Evolutionary conservation across 1,140 invertebrate species (phyloP), one percentile per base, ranked within the genome.

Genomic region (Trinorchestia longiramus): DNA sequence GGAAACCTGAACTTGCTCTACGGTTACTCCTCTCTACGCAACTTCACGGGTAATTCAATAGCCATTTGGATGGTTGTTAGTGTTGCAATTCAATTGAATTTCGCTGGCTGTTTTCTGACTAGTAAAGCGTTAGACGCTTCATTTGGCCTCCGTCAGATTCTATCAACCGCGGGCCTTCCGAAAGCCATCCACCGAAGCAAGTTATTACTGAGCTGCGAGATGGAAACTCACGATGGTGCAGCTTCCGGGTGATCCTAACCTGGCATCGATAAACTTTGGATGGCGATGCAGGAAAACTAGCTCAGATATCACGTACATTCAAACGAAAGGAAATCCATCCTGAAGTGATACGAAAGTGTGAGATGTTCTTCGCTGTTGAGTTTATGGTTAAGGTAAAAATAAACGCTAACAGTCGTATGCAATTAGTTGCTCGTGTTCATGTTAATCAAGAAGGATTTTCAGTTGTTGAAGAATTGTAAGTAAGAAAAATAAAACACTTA

Each of bases 21-120:
- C 43, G 88, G 41, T 36, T 19, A 36, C 40, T 94, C 17, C 92
- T 45, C 47, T 44, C 36, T n/a, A 0, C 92, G 44, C 43, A 94
- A 43, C 92, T 94, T 94, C 92, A n/a, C 92, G 92, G 40, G 92
- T 94, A 94, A 94, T 94, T 94, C 92, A 47, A 94, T 94, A 94
- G 92, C 92, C 92, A 94, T 94, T 94, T 45, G 44, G 43, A 41
- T 19, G 92, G 92, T 43, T 45, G 92, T 94, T 94, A 94, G 44
- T 40, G 43, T 8, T 11, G 92, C 43, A 47, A 45, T 94, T 94
- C 92, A 94, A 94, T 94, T 94, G 92, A 94, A 43, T 44, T 94
- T 94, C 92, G 19, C 44, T 47, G 43, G 92, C 92, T 94, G 92
- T 94, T 94, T 94, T 94, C 92, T 94, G 92, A 94, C 92, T 94